A percentile compares a stretch with the other conserved stretches of the same genome.
Evolutionary conservation across 2,888 invertebrate genomes (phyloP).

Genomic region (Nomada fucata): DNA sequence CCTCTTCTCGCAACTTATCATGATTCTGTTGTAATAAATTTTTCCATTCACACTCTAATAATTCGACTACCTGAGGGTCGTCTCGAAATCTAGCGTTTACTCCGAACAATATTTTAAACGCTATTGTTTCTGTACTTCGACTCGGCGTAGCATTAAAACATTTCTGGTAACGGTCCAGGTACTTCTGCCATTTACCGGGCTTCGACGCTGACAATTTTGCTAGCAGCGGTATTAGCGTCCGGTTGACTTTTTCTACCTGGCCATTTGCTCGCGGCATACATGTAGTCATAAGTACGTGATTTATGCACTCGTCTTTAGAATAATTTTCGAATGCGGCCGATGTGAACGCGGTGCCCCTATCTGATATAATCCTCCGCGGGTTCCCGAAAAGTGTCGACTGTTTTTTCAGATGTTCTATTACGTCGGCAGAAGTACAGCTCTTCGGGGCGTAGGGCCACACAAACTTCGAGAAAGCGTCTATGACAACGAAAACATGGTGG

Average conservation of each 20-base stretch:
- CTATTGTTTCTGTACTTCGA: conserved; percentile 5
- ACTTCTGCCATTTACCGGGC: not conserved
- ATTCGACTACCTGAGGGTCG: not conserved
- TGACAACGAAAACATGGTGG: not conserved
- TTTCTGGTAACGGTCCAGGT: conserved; percentile 11
- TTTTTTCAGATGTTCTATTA: not conserved
- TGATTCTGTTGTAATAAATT: not conserved
- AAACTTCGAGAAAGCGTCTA: conserved; percentile 33
- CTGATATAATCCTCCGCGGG: not conserved
- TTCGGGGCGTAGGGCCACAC: conserved; percentile 8
- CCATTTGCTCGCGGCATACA: conserved; percentile 15
- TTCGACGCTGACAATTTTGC: conserved; percentile 20
- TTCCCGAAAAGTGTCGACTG: conserved; percentile 22
- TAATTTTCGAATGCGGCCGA: not conserved
- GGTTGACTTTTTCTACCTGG: conserved; percentile 19
- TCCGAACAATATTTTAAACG: conserved; percentile 22
- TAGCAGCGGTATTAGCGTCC: conserved; percentile 24
- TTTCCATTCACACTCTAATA: conserved; percentile 18
- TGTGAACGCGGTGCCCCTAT: conserved; percentile 21
- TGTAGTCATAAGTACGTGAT: not conserved
- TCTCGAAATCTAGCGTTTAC: not conserved
- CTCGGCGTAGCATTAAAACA: conserved; percentile 12
- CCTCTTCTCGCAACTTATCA: conserved; percentile 10
- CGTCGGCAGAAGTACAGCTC: not conserved
- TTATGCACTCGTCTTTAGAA: not conserved